Percentiles rank a stretch among this genome's conserved stretches.
Conservation (phyloP, 2,888 invertebrate species). For the Papilio gigon region DNA sequence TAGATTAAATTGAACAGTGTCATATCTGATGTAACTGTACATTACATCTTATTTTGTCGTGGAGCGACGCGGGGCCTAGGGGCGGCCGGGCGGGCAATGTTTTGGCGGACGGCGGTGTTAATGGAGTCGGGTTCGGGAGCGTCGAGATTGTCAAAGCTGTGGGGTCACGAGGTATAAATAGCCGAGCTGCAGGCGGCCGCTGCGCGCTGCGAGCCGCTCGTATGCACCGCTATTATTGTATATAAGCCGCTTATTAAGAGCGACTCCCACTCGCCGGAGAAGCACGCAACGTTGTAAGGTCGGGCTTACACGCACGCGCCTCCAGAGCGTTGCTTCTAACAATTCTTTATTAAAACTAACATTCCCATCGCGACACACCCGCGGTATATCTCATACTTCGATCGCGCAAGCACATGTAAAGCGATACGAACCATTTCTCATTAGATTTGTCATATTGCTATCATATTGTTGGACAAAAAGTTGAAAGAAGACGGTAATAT, state of each 20-base stretch:
- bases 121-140: conserved; percentile 45
- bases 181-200: conserved; percentile 51
- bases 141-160: conserved; percentile 60
- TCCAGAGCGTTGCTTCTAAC: not conserved
- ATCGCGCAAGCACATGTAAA: not conserved
- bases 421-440: not conserved
- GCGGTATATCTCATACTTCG: not conserved
- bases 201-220: conserved; percentile 33
- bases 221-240: conserved; percentile 63
- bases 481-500: not conserved
- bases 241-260: conserved; percentile 78
- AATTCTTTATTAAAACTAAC: not conserved
- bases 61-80: not conserved
- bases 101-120: conserved; percentile 42
- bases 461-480: not conserved
- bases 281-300: conserved; percentile 68
- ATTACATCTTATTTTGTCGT: not conserved
- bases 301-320: conserved; percentile 58
- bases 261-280: conserved; percentile 71
- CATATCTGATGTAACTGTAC: not conserved
- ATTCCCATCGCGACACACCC: not conserved
- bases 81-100: conserved; percentile 19
- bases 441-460: not conserved
- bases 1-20: not conserved
- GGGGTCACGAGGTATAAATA: conserved; percentile 66